These are phyloP conservation scores for Drosophila pandora DNA, from an alignment of 1,140 invertebrate species.

Conservation along the genomic window DNA sequence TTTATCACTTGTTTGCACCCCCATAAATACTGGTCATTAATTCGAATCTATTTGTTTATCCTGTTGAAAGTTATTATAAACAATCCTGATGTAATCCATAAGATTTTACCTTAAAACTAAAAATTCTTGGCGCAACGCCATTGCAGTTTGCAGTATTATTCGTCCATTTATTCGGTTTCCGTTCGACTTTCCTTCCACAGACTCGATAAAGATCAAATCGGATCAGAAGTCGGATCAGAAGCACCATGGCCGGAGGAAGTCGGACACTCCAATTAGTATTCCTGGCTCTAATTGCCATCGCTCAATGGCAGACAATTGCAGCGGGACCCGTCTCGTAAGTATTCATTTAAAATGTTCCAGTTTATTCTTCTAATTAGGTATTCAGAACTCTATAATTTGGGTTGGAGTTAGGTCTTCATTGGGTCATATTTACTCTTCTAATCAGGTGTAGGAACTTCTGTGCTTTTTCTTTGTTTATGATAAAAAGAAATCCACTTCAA, in stretches of 20 bases:
- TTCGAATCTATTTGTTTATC: constrained; percentile 30
- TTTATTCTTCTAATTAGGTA: background rate
- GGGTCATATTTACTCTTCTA: background rate
- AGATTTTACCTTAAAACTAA: constrained; percentile 19
- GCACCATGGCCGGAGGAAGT: constrained; percentile 39
- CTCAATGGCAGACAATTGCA: constrained; percentile 27
- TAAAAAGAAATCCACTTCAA: background rate
- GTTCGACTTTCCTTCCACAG: constrained; percentile 26
- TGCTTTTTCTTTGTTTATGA: background rate
- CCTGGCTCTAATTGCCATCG: constrained; percentile 59
- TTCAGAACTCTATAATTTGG: no score
- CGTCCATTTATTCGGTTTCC: constrained; percentile 30
- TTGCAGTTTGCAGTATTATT: background rate
- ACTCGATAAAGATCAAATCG: constrained; percentile 10
- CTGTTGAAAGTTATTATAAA: constrained; percentile 40
- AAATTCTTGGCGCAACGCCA: constrained; percentile 29
- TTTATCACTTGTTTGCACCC: constrained; percentile 41
- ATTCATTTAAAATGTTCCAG: background rate
- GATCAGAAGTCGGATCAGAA: constrained; percentile 40
- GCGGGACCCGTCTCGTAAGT: constrained; percentile 63
- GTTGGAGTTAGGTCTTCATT: no score
- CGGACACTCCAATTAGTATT: constrained; percentile 45
- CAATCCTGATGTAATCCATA: constrained; percentile 32
- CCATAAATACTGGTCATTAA: constrained; percentile 36
- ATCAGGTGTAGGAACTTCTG: background rate